Conservation (phyloP, 2,888 invertebrate genomes). For the Melinaea marsaeus region DNA sequence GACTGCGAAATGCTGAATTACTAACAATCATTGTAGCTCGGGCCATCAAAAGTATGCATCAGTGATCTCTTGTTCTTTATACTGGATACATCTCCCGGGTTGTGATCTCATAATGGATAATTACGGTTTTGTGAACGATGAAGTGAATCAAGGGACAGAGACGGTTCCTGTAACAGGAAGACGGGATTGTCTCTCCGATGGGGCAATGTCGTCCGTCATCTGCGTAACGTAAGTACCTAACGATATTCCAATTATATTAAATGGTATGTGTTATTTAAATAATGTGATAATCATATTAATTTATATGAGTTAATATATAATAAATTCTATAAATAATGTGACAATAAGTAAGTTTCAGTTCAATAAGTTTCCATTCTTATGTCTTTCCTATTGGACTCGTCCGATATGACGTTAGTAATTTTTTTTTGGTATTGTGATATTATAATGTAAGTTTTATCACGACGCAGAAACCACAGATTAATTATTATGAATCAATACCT, state of each 20-base stretch:
- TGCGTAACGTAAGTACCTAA: slow-evolving; percentile 5
- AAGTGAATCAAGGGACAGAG: slow-evolving; percentile 29
- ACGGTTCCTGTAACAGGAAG: slow-evolving; percentile 18
- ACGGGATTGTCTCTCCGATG: slow-evolving; percentile 16
- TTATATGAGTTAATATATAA: too few relatives aligned
- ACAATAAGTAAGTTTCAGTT: too few relatives aligned
- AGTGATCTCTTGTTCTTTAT: background rate
- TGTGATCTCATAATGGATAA: slow-evolving; percentile 52
- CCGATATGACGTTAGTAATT: too few relatives aligned
- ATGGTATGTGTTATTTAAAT: too few relatives aligned
- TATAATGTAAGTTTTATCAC: too few relatives aligned
- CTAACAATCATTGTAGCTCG: background rate
- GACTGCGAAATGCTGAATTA: slow-evolving; percentile 3
- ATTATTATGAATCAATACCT: too few relatives aligned
- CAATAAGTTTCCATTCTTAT: too few relatives aligned
- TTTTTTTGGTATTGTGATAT: too few relatives aligned
- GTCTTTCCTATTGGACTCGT: too few relatives aligned
- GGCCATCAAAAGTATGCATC: background rate
- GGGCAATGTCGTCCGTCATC: slow-evolving; percentile 14
- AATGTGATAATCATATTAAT: too few relatives aligned
- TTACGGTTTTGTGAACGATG: slow-evolving; percentile 53
- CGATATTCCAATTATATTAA: background rate
- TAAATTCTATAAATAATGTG: too few relatives aligned
- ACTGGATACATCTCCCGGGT: background rate
- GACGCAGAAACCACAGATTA: too few relatives aligned